These are phyloP conservation scores for Bombylius major DNA, from an alignment of 2,888 invertebrate species.

Conservation along the genomic window DNA sequence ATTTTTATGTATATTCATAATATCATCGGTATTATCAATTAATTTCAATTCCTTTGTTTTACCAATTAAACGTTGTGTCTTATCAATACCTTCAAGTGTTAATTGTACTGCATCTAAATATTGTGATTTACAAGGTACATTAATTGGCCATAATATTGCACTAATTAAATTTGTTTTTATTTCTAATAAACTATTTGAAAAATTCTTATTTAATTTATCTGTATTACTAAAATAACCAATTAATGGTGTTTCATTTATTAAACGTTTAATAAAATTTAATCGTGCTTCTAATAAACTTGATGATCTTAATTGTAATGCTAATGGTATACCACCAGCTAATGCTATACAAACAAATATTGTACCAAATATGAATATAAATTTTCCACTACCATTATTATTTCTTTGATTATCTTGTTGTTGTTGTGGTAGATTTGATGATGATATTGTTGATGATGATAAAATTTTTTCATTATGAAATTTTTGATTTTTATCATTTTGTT, in stretches of 20 bases:
- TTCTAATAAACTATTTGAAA: constrained; percentile 23
- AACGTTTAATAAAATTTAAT: constrained; percentile 41
- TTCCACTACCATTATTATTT: constrained; percentile 22
- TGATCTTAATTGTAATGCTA: constrained; percentile 43
- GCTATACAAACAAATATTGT: constrained; percentile 30
- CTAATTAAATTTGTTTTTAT: constrained; percentile 42
- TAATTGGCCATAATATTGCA: constrained; percentile 36
- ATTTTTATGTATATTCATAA: constrained; percentile 45
- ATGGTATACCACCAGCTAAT: constrained; percentile 38
- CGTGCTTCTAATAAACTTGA: constrained; percentile 45
- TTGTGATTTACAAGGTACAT: constrained; percentile 48
- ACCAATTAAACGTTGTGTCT: constrained; percentile 45
- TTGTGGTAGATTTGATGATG: not conserved
- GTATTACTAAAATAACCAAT: constrained; percentile 39
- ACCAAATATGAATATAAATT: constrained; percentile 26
- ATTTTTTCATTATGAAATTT: not conserved
- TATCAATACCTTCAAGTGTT: constrained; percentile 53
- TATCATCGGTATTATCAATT: constrained; percentile 44
- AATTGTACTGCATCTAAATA: constrained; percentile 52
- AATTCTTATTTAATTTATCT: constrained; percentile 15
- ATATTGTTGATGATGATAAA: not conserved
- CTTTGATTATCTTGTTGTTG: not conserved
- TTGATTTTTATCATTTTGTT: not conserved
- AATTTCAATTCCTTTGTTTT: constrained; percentile 41
- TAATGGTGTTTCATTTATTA: constrained; percentile 42